Percentiles rank a stretch among this genome's conserved stretches.
phyloP scores from a whole-genome alignment of 2,888 invertebrate species.

The Tetropium fuscum region DNA sequence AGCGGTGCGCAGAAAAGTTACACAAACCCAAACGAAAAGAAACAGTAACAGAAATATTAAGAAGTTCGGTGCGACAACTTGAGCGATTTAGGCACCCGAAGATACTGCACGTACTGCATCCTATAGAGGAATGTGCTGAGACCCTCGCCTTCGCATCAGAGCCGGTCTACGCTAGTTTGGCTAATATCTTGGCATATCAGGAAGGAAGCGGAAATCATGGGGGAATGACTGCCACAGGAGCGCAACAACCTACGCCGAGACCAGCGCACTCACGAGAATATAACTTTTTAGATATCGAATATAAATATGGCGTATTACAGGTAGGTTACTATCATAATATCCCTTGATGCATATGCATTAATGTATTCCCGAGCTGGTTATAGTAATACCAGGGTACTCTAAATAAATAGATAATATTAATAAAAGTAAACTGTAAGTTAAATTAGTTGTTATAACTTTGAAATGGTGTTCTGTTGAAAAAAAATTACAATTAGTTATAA shows the following conservation, averaged over 20 bases:
- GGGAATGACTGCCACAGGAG: slow-evolving; percentile 65
- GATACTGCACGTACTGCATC: slow-evolving; percentile 76
- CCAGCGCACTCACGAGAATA: slow-evolving; percentile 83
- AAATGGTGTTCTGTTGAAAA: no score
- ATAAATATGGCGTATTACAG: slow-evolving; percentile 94
- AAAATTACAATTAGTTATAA: no score
- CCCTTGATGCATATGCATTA: neutral
- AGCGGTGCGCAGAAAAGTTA: slow-evolving; percentile 90
- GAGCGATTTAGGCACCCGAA: slow-evolving; percentile 89
- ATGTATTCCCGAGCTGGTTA: no score
- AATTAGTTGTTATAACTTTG: no score
- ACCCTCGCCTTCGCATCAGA: slow-evolving; percentile 96
- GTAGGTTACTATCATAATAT: slow-evolving; percentile 67
- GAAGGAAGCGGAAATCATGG: slow-evolving; percentile 70
- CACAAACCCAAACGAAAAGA: slow-evolving; percentile 94
- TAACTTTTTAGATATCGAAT: slow-evolving; percentile 90
- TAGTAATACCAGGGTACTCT: no score
- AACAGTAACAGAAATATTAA: slow-evolving; percentile 88
- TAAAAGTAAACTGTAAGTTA: no score
- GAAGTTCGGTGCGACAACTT: slow-evolving; percentile 82
- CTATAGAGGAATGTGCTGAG: slow-evolving; percentile 85
- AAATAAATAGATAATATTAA: no score
- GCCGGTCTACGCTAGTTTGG: slow-evolving; percentile 88
- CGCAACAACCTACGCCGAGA: slow-evolving; percentile 64
- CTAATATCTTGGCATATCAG: slow-evolving; percentile 88